Evolutionary conservation across 2,113 vertebrate genomes (phyloP).

Genomic region (Thomomys bottae): DNA sequence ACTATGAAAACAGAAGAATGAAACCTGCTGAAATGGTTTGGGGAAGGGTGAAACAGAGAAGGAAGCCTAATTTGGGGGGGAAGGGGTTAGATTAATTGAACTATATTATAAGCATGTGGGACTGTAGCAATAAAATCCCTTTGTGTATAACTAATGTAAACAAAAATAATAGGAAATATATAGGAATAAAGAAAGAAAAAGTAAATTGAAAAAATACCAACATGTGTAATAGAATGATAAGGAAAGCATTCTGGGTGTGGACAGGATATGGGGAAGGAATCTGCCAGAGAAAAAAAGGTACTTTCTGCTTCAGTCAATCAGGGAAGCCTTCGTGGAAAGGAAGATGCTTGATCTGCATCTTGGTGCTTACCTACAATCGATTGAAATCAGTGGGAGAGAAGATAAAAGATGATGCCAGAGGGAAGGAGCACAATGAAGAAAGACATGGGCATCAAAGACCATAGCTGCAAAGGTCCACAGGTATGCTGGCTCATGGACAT

Average conservation of each 20-base stretch:
- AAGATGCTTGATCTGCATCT: background rate
- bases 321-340: background rate
- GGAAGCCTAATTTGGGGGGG: no score
- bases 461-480: background rate
- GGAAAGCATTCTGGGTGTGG: background rate
- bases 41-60: no score
- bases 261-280: rapidly evolving
- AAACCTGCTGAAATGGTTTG: no score
- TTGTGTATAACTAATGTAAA: no score
- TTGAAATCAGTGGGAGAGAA: background rate
- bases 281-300: background rate
- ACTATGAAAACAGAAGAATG: no score
- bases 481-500: no score
- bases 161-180: no score
- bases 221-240: background rate
- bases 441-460: background rate
- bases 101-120: no score
- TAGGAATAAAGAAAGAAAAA: no score
- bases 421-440: background rate
- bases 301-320: background rate
- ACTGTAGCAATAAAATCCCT: no score
- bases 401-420: background rate
- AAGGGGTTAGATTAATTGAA: no score
- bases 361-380: background rate
- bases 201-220: background rate